Base-by-base conservation (phyloP, 2,113 vertebrate genomes). In the Anguilla rostrata region DNA sequence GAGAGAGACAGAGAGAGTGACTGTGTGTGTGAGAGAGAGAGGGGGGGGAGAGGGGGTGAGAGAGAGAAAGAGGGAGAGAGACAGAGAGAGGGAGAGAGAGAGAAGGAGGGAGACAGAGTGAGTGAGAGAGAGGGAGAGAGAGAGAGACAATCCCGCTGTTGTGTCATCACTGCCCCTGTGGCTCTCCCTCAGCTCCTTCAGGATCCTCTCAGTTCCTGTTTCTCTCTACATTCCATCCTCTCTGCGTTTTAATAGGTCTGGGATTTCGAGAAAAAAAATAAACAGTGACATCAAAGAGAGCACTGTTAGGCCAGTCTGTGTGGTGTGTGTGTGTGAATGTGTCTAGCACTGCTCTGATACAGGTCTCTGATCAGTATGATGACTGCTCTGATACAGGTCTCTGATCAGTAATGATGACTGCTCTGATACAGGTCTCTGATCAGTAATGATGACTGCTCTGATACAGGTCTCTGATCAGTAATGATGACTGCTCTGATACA, bases 361-460 rank as follows among this genome's bases (percentile, higher is more conserved):
- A 16, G 56, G 18, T 16, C 14, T 16, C 56, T 0, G 5, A 5
- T 57, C 56, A 57, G 56, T 57, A 57, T 57, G 56, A 57, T 57
- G 12, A 16, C 56, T 57, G 99, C 92, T 98, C 97, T 0, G 97
- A 97, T 57, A 20, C 80, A 99, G 98, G 90, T 97, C 98, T 26
- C 97, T 99, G 5, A 0, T 57, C 56, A 57, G 14, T 57, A 57
- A 57, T 57, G 56, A 57, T 57, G 12, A 16, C 56, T 57, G 56
- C 56, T 20, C 56, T 20, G 14, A 16, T 16, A 20, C 56, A 57
- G 56, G 46, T 60, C 75, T 60, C 39, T 43, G 5, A 4, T 79
- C 34, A 53, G 56, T 57, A 60, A 60, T 60, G 43, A 46, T 46
- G 43, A 46, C 43, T 46, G 43, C 43, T 46, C 43, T 46, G 43